Percentiles rank a stretch among this genome's conserved stretches.
Evolutionary conservation across 2,113 vertebrate species (phyloP).

Genomic region (Hemibagrus wyckioides): DNA sequence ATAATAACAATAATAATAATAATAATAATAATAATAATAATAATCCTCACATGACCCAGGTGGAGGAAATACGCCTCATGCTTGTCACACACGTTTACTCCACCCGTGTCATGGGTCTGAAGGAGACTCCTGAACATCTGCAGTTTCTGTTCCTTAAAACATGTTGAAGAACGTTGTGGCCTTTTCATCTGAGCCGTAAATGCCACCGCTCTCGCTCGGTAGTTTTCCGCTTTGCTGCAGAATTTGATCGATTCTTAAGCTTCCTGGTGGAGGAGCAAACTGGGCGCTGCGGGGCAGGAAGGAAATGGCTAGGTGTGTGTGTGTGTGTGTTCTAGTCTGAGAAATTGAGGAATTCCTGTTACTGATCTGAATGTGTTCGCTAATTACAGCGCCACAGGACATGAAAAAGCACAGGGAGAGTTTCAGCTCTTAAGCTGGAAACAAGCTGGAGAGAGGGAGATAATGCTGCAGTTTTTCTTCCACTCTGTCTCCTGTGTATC

Average conservation of each 20-base stretch:
- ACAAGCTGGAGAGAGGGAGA: conserved; percentile 7
- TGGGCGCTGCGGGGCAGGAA: conserved; percentile 30
- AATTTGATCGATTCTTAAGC: conserved; percentile 57
- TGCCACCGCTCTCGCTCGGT: conserved; percentile 53
- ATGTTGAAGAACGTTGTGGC: conserved; percentile 58
- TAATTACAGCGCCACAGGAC: conserved; percentile 21
- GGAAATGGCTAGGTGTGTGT: conserved; percentile 7
- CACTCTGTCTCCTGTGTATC: not conserved
- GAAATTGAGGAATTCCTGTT: conserved; percentile 12
- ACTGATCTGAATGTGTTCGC: conserved; percentile 1
- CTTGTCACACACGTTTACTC: not conserved
- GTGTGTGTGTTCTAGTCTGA: not conserved
- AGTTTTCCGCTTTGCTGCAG: conserved; percentile 57
- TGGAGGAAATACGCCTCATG: too few species aligned
- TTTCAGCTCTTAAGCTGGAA: not conserved
- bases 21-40: too few species aligned
- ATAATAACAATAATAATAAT: too few species aligned
- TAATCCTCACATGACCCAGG: not conserved
- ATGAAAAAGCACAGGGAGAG: not conserved
- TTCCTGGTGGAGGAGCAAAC: conserved; percentile 54
- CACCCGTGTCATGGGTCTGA: not conserved
- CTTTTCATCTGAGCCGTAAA: conserved; percentile 61
- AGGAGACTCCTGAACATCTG: not conserved
- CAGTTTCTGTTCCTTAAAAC: conserved; percentile 29
- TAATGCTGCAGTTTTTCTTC: not conserved